Percentiles rank a stretch among this genome's conserved stretches.
These are phyloP conservation scores for Pseudochirops cupreus DNA, from an alignment of 2,797 vertebrate genomes.

Conservation along the genomic window DNA sequence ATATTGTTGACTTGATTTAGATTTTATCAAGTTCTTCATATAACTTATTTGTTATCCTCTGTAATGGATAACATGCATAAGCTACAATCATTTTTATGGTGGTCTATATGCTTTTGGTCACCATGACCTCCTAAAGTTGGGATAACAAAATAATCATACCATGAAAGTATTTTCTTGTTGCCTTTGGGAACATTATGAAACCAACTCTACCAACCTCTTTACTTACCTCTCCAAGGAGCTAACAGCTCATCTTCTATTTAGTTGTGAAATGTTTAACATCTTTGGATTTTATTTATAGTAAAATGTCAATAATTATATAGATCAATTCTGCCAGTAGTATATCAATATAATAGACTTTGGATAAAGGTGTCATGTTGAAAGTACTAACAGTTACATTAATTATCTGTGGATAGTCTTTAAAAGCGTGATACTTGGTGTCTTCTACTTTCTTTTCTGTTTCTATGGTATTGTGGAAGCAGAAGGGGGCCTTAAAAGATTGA, in stretches of 20 bases:
- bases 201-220: neutral
- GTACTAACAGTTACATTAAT: neutral
- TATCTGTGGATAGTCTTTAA: neutral
- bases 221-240: neutral
- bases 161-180: neutral
- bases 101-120: neutral
- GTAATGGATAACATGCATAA: neutral
- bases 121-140: neutral
- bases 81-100: neutral
- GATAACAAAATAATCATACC: neutral
- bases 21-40: neutral
- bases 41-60: neutral
- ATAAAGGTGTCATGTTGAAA: neutral
- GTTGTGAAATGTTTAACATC: neutral
- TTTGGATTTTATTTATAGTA: neutral
- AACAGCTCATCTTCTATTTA: neutral
- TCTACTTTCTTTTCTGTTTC: neutral
- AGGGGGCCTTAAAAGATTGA: neutral
- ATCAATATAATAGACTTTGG: neutral
- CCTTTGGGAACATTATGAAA: neutral
- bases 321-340: neutral
- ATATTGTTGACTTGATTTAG: neutral
- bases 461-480: neutral
- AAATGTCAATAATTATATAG: neutral
- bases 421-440: neutral